Evolutionary conservation across 1,140 invertebrate genomes (phyloP).

Genomic region (Grapholita molesta): DNA sequence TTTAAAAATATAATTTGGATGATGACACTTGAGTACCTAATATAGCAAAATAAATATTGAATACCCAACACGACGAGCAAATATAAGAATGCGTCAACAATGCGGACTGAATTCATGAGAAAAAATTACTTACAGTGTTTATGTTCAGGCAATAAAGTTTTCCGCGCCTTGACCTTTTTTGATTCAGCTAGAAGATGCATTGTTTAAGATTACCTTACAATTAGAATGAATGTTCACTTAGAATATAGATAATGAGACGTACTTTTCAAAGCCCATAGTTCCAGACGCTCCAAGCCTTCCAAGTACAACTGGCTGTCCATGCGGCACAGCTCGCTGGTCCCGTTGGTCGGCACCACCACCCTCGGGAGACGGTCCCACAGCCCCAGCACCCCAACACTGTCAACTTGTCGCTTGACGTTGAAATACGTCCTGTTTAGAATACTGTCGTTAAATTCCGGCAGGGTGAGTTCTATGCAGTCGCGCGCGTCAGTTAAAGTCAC

Average conservation of each 20-base stretch:
- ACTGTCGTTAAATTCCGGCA: constrained; percentile 44
- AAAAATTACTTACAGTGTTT: background rate
- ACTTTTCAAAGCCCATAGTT: constrained; percentile 82
- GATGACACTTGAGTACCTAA: no score
- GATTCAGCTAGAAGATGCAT: background rate
- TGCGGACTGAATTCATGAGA: background rate
- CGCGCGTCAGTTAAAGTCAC: constrained; percentile 35
- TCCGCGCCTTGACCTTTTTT: background rate
- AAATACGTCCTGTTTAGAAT: constrained; percentile 60
- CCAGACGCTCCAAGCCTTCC: constrained; percentile 69
- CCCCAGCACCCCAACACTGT: constrained; percentile 45
- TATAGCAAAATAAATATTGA: no score
- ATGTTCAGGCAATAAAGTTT: background rate
- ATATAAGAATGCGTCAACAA: background rate
- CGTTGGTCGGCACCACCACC: constrained; percentile 62
- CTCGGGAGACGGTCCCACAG: constrained; percentile 66
- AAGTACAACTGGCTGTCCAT: constrained; percentile 64
- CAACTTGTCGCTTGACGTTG: constrained; percentile 49
- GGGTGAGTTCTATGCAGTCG: constrained; percentile 65
- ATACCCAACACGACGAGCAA: background rate
- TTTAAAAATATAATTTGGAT: background rate
- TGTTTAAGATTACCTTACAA: background rate
- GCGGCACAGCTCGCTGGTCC: constrained; percentile 65
- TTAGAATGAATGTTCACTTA: background rate
- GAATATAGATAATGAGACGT: constrained; percentile 39